Evolutionary conservation across 2,888 invertebrate species (phyloP), one percentile per base, ranked within the genome.

Genomic region (Neoascia interrupta): DNA sequence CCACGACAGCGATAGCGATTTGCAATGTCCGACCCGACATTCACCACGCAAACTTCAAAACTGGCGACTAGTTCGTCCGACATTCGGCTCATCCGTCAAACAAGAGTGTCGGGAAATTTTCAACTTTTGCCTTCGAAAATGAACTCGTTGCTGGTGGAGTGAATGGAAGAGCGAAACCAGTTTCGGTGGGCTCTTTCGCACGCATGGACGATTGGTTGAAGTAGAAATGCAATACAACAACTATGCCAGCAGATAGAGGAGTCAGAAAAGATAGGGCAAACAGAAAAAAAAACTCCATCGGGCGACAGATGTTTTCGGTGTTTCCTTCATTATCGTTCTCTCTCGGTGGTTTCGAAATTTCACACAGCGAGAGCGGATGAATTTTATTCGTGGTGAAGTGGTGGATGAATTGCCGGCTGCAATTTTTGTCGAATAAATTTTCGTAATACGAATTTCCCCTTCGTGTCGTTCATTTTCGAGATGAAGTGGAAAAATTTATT

Each of bases 31-130:
- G 61, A 79, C 72, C 79, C 85, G 85, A 85, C 85, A 85, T 84
- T 85, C 80, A 85, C 85, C 85, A 86, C 86, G 85, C 85, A 85
- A 85, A 84, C 86, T 85, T 85, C 84, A 84, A 84, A 85, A 86
- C 85, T 86, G 86, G 84, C 79, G 82, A 82, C 79, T 72, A 45
- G 73, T 79, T 79, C 61, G n/a, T n/a, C n/a, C n/a, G 36, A 56
- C 49, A 43, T 41, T 68, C 60, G 49, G 45, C 72, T 79, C 73
- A 68, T 73, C 79, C 61, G 51, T 79, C 79, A 79, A 34, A n/a
- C n/a, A n/a, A n/a, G n/a, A n/a, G n/a, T n/a, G 53, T 66, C 72
- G 36, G 36, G 36, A 79, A 43, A 58, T 79, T 37, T 79, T 61
- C 73, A 66, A 66, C 60, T 66, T n/a, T n/a, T 66, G 31, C 36